A percentile compares a stretch with the other conserved stretches of the same genome.
Conservation (phyloP, 2,113 vertebrate genomes). For the Gymnorhina tibicen region DNA sequence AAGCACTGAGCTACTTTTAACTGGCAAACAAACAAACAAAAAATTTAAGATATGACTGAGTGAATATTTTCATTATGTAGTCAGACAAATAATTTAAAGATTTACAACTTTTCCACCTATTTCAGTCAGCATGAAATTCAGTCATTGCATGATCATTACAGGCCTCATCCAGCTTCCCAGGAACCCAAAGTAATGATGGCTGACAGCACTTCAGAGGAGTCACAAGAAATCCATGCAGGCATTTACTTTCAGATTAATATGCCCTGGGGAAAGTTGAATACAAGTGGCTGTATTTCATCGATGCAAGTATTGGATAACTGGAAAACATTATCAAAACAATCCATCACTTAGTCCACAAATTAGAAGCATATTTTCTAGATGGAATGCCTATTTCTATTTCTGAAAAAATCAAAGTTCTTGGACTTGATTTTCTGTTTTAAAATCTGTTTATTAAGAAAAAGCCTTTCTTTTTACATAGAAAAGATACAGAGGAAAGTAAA, state of each 20-base stretch:
- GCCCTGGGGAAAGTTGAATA: not conserved
- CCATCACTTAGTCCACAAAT: not conserved
- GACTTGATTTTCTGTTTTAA: not conserved
- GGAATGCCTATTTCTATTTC: not conserved
- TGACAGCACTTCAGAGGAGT: not conserved
- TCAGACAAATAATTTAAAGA: not conserved
- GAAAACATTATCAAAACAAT: not conserved
- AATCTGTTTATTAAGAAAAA: constrained; percentile 61
- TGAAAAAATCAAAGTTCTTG: not conserved
- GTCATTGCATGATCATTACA: not conserved
- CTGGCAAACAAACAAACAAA: not conserved
- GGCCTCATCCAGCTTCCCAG: not conserved
- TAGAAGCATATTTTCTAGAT: not conserved
- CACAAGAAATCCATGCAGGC: rapidly evolving
- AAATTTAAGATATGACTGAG: not conserved
- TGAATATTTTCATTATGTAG: not conserved
- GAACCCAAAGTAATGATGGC: not conserved
- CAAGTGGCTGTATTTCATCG: not conserved
- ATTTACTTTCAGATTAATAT: not conserved
- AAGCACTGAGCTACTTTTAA: not conserved
- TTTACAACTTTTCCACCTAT: not conserved
- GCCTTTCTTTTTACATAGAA: constrained; percentile 45
- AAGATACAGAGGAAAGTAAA: constrained; percentile 56
- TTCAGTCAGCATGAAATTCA: not conserved
- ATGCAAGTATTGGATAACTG: not conserved